Evolutionary conservation across 2,888 invertebrate genomes (phyloP), one percentile per base, ranked within the genome.

Genomic region (Zelleria hepariella): DNA sequence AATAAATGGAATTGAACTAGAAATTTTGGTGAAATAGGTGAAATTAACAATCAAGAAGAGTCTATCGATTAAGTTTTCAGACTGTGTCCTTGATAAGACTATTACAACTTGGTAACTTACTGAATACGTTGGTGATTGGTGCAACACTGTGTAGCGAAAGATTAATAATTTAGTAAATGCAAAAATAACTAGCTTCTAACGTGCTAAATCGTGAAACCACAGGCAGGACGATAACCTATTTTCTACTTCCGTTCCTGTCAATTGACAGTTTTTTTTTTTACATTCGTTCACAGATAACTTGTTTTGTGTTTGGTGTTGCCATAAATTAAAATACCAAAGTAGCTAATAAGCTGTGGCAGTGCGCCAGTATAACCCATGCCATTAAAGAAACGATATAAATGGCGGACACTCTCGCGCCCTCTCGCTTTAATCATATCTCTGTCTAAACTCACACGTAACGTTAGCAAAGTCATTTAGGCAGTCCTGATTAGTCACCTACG

Each of bases 1-100:
- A 75, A 71, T 64, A 64, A 24, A 54, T 8, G n/a, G 25, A 8
- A n/a, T 54, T 25, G 25, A n/a, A 54, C 23, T 20, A 10, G 23
- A 23, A 21, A 10, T 21, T 1, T 10, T 51, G 15, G 32, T 42
- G 15, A 5, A 42, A 42, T 42, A 42, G 10, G 32, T 15, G n/a
- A n/a, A n/a, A n/a, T n/a, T n/a, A n/a, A n/a, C n/a, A n/a, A n/a
- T 42, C 32, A 15, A 15, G 15, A 42, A 42, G 15, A 15, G 15
- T 42, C 15, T 42, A 42, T 42, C 15, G 32, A 15, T 42, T 42
- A 3, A 15, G 32, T 2, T 10, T 15, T 10, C 10, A 10, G 15
- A 15, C 32, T 42, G 10, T 42, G 32, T 15, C 3, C 10, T 15
- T 10, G 15, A 15, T 15, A 10, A 42, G 15, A 15, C 32, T 5